These are phyloP conservation scores for Sandelia bainsii DNA, from an alignment of 2,797 vertebrate genomes.

Conservation along the genomic window DNA sequence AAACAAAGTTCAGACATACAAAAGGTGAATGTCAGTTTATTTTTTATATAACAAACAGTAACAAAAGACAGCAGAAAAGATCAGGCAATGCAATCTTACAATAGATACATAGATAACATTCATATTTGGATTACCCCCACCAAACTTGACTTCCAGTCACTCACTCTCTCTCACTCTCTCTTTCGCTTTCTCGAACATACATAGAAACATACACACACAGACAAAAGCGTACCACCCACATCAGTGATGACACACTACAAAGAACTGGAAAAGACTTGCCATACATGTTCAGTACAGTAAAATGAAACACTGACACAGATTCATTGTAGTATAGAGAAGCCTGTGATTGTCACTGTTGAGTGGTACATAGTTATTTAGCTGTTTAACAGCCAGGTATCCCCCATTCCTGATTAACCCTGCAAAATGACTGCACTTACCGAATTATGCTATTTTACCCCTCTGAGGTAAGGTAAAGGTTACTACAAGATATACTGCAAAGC, in stretches of 20 bases:
- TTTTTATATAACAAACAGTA: conserved; percentile 80
- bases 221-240: conserved; percentile 30
- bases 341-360: conserved; percentile 80
- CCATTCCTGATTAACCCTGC: conserved; percentile 59
- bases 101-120: conserved; percentile 70
- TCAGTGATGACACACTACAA: conserved; percentile 49
- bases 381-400: conserved; percentile 77
- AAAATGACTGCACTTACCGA: conserved; percentile 56
- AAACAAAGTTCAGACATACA: conserved; percentile 30
- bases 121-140: conserved; percentile 68
- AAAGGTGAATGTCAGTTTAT: conserved; percentile 68
- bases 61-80: conserved; percentile 79
- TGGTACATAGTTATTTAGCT: conserved; percentile 72
- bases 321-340: conserved; percentile 60
- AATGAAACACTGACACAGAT: conserved; percentile 59
- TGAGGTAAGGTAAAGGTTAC: conserved; percentile 61
- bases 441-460: conserved; percentile 43
- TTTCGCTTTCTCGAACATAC: not conserved
- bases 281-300: conserved; percentile 56
- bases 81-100: conserved; percentile 72
- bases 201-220: conserved; percentile 14
- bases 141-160: conserved; percentile 13
- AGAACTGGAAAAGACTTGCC: conserved; percentile 48
- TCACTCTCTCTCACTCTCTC: not conserved
- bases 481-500: conserved; percentile 53